phyloP scores from a whole-genome alignment of 2,113 vertebrate species.

The Sinocyclocheilus anshuiensis region DNA sequence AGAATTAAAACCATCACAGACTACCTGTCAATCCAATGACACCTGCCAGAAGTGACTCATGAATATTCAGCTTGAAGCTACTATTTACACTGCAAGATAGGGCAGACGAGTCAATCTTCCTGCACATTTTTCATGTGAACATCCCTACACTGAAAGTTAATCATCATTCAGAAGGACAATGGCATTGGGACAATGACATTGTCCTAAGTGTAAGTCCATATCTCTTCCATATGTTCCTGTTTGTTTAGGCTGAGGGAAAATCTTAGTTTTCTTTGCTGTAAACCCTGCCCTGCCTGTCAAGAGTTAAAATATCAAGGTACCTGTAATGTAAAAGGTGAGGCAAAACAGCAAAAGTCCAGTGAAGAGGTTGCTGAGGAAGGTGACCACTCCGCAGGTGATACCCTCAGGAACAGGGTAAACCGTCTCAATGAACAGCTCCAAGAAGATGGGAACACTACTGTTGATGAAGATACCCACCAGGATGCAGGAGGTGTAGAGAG shows the following conservation, averaged over 20 bases:
- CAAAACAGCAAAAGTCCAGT: slow-evolving; percentile 92
- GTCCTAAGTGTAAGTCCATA: background rate
- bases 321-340: slow-evolving; percentile 92
- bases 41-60: slow-evolving; percentile 49
- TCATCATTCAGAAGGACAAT: slow-evolving; percentile 22
- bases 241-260: background rate
- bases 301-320: slow-evolving; percentile 68
- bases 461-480: slow-evolving; percentile 94
- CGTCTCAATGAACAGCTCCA: slow-evolving; percentile 96
- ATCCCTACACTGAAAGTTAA: slow-evolving; percentile 46
- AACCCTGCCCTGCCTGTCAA: background rate
- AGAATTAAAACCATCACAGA: slow-evolving; percentile 53
- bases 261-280: background rate
- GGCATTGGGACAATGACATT: background rate
- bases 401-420: slow-evolving; percentile 98
- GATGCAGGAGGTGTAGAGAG: slow-evolving; percentile 93
- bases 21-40: slow-evolving; percentile 53
- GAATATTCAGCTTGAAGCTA: slow-evolving; percentile 58
- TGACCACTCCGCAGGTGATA: slow-evolving; percentile 96
- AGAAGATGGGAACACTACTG: slow-evolving; percentile 96
- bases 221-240: background rate
- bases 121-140: slow-evolving; percentile 39
- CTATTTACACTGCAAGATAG: slow-evolving; percentile 37
- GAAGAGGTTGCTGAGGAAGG: slow-evolving; percentile 93
- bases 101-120: slow-evolving; percentile 34